These are phyloP conservation scores for Boloria selene DNA, from an alignment of 2,888 invertebrate genomes.

Conservation along the genomic window DNA sequence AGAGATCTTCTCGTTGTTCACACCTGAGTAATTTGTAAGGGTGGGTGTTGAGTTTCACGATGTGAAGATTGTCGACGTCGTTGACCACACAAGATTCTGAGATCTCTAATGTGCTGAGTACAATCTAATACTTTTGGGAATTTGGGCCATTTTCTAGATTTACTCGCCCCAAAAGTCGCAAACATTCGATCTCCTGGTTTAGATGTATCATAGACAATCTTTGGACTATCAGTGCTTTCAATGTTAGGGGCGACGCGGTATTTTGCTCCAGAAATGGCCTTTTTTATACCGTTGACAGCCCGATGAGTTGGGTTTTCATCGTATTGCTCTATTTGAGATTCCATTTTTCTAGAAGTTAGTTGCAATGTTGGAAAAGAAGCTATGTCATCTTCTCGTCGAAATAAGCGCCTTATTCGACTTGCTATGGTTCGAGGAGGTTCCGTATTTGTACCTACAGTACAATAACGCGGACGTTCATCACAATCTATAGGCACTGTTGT, in stretches of 20 bases:
- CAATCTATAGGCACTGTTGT: constrained; percentile 51
- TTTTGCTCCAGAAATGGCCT: constrained; percentile 66
- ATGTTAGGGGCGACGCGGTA: constrained; percentile 66
- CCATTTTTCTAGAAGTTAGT: constrained; percentile 62
- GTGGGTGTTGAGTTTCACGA: constrained; percentile 60
- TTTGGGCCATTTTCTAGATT: constrained; percentile 59
- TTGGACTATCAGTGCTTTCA: constrained; percentile 69
- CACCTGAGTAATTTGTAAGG: constrained; percentile 78
- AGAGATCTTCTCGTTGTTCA: constrained; percentile 49
- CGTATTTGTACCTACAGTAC: constrained; percentile 74
- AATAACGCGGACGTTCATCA: constrained; percentile 56
- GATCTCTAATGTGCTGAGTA: constrained; percentile 54
- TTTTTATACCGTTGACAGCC: constrained; percentile 65
- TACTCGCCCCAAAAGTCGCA: constrained; percentile 69
- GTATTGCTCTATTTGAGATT: constrained; percentile 58
- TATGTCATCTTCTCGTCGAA: constrained; percentile 55
- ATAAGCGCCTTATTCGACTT: constrained; percentile 53
- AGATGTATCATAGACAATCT: constrained; percentile 70
- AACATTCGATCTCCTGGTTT: constrained; percentile 76
- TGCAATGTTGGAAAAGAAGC: constrained; percentile 55
- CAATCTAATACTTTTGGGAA: constrained; percentile 62
- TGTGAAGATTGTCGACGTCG: constrained; percentile 47
- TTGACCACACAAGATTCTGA: constrained; percentile 54
- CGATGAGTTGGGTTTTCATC: constrained; percentile 60
- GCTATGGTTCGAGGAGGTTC: constrained; percentile 65